A percentile compares a stretch with the other conserved stretches of the same genome.
Evolutionary conservation across 2,113 vertebrate genomes (phyloP).

Genomic region (Polypterus senegalus): DNA sequence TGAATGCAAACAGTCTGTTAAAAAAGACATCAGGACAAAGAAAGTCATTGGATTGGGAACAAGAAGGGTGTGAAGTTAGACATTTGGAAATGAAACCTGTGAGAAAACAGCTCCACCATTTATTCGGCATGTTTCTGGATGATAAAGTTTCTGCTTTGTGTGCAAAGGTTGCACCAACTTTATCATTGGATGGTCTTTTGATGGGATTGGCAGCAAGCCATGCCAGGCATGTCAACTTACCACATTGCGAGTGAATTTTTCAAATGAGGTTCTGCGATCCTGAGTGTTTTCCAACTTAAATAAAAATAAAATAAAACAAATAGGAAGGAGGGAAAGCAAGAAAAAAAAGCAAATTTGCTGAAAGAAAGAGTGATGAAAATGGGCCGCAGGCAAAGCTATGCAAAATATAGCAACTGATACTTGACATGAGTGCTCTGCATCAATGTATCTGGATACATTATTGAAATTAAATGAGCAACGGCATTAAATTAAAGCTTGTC

Average conservation of each 20-base stretch:
- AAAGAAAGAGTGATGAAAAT: conserved; percentile 41
- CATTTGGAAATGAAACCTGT: background rate
- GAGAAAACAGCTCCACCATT: background rate
- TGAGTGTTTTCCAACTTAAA: conserved; percentile 61
- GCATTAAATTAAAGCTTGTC: too few species aligned
- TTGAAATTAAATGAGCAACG: too few species aligned
- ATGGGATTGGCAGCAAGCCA: conserved; percentile 30
- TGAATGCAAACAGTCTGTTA: background rate
- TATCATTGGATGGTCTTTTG: conserved; percentile 12
- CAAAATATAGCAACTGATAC: conserved; percentile 20
- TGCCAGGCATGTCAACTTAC: conserved; percentile 50
- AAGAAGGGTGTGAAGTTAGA: conserved; percentile 2
- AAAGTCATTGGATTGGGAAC: background rate
- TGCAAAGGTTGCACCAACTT: conserved; percentile 20
- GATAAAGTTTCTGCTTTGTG: conserved; percentile 23
- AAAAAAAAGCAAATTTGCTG: conserved; percentile 37
- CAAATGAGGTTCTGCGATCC: conserved; percentile 69
- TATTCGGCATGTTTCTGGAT: too few species aligned
- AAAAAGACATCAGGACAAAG: background rate
- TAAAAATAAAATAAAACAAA: conserved; percentile 23
- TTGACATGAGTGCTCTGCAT: conserved; percentile 7
- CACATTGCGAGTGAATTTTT: conserved; percentile 69
- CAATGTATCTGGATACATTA: conserved; percentile 11
- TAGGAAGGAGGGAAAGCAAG: conserved; percentile 24
- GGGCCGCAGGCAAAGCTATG: conserved; percentile 28